A percentile compares a stretch with the other conserved stretches of the same genome.
phyloP scores from a whole-genome alignment of 2,888 invertebrate genomes.

The Bedellia somnulentella region DNA sequence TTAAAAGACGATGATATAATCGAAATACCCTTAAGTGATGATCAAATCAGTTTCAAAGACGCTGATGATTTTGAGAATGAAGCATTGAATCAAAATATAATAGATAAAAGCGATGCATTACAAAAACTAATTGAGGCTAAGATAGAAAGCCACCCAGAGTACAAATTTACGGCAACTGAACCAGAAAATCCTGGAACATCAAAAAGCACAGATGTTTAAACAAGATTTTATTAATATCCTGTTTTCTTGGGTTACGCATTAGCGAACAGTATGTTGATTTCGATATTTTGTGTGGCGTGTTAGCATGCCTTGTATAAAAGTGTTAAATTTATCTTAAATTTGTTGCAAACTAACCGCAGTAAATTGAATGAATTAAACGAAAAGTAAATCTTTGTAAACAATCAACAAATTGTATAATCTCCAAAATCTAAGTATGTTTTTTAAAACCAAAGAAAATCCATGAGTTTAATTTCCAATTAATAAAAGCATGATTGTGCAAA shows the following conservation, averaged over 20 bases:
- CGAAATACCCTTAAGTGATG: conserved; percentile 12
- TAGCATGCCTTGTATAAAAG: too few species aligned
- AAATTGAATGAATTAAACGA: too few species aligned
- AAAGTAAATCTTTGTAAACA: too few species aligned
- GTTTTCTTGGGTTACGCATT: too few species aligned
- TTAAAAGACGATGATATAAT: conserved; percentile 6
- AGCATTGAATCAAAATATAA: conserved; percentile 27
- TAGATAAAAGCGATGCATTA: conserved; percentile 39
- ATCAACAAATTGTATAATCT: too few species aligned
- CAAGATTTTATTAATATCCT: conserved; percentile 5
- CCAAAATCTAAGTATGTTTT: too few species aligned
- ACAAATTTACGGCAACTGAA: conserved; percentile 37
- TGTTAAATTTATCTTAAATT: conserved; percentile 9
- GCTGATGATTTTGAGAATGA: conserved; percentile 22
- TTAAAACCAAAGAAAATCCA: too few species aligned
- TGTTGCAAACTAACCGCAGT: conserved; percentile 5
- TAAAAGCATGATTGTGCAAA: too few species aligned
- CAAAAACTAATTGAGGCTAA: conserved; percentile 44
- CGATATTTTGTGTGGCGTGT: conserved; percentile 19
- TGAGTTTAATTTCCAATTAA: too few species aligned
- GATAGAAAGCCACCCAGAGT: conserved; percentile 44
- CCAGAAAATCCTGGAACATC: conserved; percentile 32
- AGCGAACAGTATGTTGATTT: conserved; percentile 47
- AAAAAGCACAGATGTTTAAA: conserved; percentile 50
- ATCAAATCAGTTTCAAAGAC: conserved; percentile 21